A percentile compares a stretch with the other conserved stretches of the same genome.
Evolutionary conservation across 2,113 vertebrate genomes (phyloP).

Genomic region (Chaetodon auriga): DNA sequence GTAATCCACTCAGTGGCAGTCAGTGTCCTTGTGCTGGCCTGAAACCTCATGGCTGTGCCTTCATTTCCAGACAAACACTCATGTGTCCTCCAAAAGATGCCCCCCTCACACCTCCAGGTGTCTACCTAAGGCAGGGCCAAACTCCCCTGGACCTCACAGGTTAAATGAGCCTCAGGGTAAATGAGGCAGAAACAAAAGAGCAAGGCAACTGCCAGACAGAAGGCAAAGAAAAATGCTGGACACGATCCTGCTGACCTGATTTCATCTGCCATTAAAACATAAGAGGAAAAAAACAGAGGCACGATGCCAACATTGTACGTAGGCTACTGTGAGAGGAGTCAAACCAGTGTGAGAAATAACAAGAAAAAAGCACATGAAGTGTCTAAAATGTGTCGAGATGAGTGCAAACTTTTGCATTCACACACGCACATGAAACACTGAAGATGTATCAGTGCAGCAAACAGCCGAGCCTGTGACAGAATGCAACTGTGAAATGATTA

Average conservation of each 20-base stretch:
- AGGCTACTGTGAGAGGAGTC: background rate
- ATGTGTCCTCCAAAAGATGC: conserved; percentile 25
- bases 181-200: conserved; percentile 44
- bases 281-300: background rate
- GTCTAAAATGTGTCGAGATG: background rate
- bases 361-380: background rate
- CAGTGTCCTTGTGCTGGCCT: conserved; percentile 29
- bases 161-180: conserved; percentile 60
- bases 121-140: conserved; percentile 23
- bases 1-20: conserved; percentile 38
- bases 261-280: conserved; percentile 15
- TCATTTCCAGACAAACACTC: conserved; percentile 35
- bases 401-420: background rate
- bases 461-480: conserved; percentile 36
- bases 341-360: conserved; percentile 17
- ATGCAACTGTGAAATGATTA: conserved; percentile 45
- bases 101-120: conserved; percentile 27
- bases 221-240: conserved; percentile 27
- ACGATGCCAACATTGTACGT: background rate
- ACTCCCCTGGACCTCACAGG: conserved; percentile 43
- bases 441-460: conserved; percentile 24
- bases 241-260: conserved; percentile 40
- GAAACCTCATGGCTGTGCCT: conserved; percentile 31
- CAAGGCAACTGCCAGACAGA: conserved; percentile 8
- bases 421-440: background rate